Evolutionary conservation across 2,113 vertebrate genomes (phyloP), one percentile per base, ranked within the genome.

Genomic region (Bombycilla garrulus): DNA sequence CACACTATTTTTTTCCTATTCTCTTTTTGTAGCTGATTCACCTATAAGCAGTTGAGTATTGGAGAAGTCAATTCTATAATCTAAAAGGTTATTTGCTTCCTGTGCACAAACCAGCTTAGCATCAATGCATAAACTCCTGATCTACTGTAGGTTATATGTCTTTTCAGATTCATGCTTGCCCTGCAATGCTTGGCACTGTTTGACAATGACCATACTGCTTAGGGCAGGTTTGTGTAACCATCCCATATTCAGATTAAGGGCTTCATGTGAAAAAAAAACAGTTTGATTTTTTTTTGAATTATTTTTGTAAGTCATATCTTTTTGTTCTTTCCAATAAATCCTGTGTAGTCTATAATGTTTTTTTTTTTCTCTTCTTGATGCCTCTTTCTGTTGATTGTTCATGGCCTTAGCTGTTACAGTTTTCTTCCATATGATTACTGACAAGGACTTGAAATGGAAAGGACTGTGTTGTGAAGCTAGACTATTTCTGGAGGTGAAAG

Each of bases 61-160:
- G 90, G 83, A 94, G 79, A 92, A 81, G 86, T 62, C 77, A 88
- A 81, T 60, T 90, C 58, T 93, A 21, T 66, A 48, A 92, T 70
- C 81, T 66, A 44, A 90, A 94, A 91, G 36, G 15, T 40, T 67
- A 13, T 47, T 38, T 61, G 7, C 15, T 56, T 28, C 42, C 56
- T 44, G 22, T 40, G n/a, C 79, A 36, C 31, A 58, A 23, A 33
- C 66, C n/a, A 80, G n/a, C 15, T 70, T 45, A 91, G 15, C 26
- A 62, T 13, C 35, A 48, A 14, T 31, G n/a, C 36, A 58, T 42
- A 16, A 71, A 74, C 33, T 50, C 47, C 44, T 13, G 4, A 9
- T 47, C 14, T 47, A 15, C 14, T 38, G 13, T 6, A 66, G 6
- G 5, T 50, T 28, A 48, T 10, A 42, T 9, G 22, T 45, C 18